These are phyloP conservation scores for Penelope pileata DNA, from an alignment of 2,113 vertebrate genomes.

Conservation along the genomic window DNA sequence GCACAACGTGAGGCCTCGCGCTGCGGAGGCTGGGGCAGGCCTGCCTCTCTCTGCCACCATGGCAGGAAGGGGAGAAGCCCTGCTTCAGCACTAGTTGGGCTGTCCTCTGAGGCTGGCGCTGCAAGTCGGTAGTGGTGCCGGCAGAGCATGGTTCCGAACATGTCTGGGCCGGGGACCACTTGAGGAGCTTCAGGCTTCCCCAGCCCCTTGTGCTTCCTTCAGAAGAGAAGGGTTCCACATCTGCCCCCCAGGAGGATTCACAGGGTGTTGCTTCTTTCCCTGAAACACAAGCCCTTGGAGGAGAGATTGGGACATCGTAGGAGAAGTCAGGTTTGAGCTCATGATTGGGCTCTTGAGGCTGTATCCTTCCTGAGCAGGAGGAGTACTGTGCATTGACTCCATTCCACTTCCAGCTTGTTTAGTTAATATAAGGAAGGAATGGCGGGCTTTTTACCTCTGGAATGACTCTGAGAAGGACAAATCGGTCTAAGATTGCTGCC, in stretches of 20 bases:
- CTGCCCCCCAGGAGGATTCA: neutral
- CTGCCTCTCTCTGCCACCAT: rapidly evolving
- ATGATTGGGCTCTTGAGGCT: rapidly evolving
- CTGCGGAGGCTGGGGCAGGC: neutral
- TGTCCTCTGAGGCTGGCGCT: neutral
- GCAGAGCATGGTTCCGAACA: neutral
- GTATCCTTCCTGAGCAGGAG: rapidly evolving
- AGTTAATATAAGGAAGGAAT: neutral
- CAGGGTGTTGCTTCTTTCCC: rapidly evolving
- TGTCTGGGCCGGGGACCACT: neutral
- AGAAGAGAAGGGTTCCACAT: neutral
- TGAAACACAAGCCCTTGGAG: neutral
- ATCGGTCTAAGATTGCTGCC: neutral
- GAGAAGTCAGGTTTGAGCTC: neutral
- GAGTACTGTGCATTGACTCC: neutral
- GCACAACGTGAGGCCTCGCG: neutral
- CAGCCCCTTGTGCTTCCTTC: rapidly evolving
- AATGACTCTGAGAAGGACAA: neutral
- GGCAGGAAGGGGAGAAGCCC: neutral
- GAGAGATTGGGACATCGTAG: neutral
- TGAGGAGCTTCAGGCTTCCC: neutral
- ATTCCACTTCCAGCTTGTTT: neutral
- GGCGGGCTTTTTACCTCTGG: neutral
- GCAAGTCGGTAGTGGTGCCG: rapidly evolving
- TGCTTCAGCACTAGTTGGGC: neutral